A percentile compares a stretch with the other conserved stretches of the same genome.
These are phyloP conservation scores for Natator depressus DNA, from an alignment of 2,113 vertebrate species.

Conservation along the genomic window DNA sequence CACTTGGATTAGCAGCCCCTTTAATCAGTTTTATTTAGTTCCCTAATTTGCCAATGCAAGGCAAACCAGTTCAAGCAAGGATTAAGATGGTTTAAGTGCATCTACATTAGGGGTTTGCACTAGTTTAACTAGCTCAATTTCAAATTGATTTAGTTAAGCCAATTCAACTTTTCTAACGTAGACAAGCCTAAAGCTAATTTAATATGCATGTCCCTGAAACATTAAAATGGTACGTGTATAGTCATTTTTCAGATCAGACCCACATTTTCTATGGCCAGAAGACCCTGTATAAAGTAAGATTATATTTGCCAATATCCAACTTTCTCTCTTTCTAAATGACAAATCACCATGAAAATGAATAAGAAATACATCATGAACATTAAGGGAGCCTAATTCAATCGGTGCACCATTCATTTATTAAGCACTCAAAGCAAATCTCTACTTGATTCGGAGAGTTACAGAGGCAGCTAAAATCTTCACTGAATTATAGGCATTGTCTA, in stretches of 20 bases:
- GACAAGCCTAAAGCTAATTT: not conserved
- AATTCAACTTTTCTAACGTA: not conserved
- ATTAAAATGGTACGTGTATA: not conserved
- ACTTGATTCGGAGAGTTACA: not conserved
- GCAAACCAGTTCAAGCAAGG: not conserved
- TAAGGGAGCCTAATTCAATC: not conserved
- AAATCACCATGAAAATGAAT: not conserved
- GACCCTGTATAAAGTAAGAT: not conserved
- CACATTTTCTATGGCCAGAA: not conserved
- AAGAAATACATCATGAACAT: not conserved
- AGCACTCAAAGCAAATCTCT: not conserved
- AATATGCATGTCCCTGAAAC: not conserved
- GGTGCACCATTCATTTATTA: not conserved
- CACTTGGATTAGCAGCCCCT: not conserved
- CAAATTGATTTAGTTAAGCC: constrained; percentile 1
- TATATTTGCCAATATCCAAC: not conserved
- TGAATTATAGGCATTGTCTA: not conserved
- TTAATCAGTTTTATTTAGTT: not conserved
- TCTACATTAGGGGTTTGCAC: not conserved
- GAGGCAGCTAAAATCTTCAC: constrained; percentile 16
- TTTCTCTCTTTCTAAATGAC: not conserved
- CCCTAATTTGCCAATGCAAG: not conserved
- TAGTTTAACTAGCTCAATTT: not conserved
- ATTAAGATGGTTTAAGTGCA: not conserved
- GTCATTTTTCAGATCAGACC: not conserved